Evolutionary conservation across 2,888 invertebrate species (phyloP).

Genomic region (Pristionchus exspectatus): DNA sequence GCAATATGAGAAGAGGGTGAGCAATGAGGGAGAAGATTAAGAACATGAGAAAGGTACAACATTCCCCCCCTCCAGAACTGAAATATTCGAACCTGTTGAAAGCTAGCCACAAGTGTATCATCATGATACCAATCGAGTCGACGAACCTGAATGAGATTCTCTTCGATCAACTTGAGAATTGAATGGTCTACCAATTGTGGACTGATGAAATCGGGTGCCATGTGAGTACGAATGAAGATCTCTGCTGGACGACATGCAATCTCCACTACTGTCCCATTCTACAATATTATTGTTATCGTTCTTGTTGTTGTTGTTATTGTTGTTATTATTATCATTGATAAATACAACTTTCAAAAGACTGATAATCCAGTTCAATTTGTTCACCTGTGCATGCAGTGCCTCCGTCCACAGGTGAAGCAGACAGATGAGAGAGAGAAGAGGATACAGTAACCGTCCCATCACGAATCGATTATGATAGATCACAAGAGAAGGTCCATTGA

Average conservation of each 20-base stretch:
- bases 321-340: not conserved
- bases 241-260: constrained; percentile 74
- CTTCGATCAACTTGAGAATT: not conserved
- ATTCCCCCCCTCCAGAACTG: not conserved
- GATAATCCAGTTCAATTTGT: not conserved
- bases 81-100: constrained; percentile 65
- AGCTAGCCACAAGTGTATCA: constrained; percentile 74
- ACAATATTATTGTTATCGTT: not conserved
- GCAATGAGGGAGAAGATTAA: not conserved
- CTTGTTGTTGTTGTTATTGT: too few species aligned
- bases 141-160: constrained; percentile 53
- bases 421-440: constrained; percentile 14
- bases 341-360: not conserved
- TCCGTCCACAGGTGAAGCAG: not conserved
- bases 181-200: constrained; percentile 71
- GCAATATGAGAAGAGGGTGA: not conserved
- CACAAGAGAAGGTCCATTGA: not conserved
- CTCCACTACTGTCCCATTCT: constrained; percentile 66
- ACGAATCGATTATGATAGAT: not conserved
- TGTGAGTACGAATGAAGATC: constrained; percentile 73
- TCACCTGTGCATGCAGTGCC: constrained; percentile 13
- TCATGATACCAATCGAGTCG: constrained; percentile 77
- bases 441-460: constrained; percentile 39
- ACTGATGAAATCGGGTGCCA: constrained; percentile 78
- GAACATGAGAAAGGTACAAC: not conserved